Evolutionary conservation across 2,113 vertebrate species (phyloP).

Genomic region (Protomyctophum bolini): DNA sequence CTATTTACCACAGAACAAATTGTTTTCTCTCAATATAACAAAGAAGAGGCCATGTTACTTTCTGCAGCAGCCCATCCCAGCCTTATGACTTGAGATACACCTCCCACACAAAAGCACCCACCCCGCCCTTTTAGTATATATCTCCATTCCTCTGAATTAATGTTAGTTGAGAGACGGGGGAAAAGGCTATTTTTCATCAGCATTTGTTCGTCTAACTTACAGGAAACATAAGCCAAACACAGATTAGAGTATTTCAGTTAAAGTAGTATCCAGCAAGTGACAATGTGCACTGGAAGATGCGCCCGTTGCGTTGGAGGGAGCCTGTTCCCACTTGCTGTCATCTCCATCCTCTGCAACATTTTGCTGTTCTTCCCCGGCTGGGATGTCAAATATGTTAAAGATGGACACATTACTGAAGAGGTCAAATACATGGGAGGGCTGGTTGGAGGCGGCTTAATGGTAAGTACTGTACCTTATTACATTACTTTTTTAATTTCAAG

Average conservation of each 20-base stretch:
- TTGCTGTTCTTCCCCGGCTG: conserved; percentile 81
- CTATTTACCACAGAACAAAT: conserved; percentile 4
- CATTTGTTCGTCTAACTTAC: background rate
- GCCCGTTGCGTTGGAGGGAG: conserved; percentile 70
- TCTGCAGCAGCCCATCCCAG: conserved; percentile 31
- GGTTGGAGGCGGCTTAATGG: conserved; percentile 80
- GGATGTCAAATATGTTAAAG: conserved; percentile 62
- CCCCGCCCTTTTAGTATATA: background rate
- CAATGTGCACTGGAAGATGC: conserved; percentile 82
- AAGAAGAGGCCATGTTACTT: conserved; percentile 36
- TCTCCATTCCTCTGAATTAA: background rate
- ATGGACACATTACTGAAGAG: conserved; percentile 75
- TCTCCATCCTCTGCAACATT: conserved; percentile 81
- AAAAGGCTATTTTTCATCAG: background rate
- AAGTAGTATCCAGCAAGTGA: background rate
- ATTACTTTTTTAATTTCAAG: too few species aligned
- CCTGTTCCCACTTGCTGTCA: conserved; percentile 75
- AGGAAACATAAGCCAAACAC: background rate
- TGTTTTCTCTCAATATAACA: background rate
- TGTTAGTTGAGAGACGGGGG: too few species aligned
- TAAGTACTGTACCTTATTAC: conserved; percentile 56
- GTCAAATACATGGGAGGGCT: conserved; percentile 84
- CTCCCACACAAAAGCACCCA: conserved; percentile 32
- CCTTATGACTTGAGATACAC: conserved; percentile 4
- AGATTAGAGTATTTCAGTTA: background rate